phyloP scores from a whole-genome alignment of 2,888 invertebrate genomes.

The Troides aeacus region DNA sequence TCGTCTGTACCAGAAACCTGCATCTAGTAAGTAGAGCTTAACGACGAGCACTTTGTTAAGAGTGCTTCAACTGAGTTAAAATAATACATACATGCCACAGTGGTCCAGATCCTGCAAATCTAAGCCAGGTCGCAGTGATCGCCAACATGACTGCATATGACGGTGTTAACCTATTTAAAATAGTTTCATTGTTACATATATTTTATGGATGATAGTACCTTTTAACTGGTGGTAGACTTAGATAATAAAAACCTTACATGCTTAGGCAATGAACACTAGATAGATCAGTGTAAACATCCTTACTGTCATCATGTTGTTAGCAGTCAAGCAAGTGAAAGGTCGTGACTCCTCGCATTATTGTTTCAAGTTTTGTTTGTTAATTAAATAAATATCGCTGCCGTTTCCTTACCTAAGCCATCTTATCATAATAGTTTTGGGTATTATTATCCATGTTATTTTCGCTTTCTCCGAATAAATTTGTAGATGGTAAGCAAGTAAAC shows the following conservation, averaged over 20 bases:
- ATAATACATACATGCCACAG: conserved; percentile 45
- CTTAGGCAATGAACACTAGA: too few species aligned
- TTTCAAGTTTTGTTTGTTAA: neutral
- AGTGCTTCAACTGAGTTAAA: neutral
- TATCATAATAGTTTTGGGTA: conserved; percentile 37
- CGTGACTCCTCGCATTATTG: neutral
- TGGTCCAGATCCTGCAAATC: conserved; percentile 53
- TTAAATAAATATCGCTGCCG: neutral
- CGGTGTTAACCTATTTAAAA: conserved; percentile 37
- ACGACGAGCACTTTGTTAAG: too few species aligned
- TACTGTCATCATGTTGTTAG: too few species aligned
- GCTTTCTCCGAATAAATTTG: conserved; percentile 37
- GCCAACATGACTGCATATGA: conserved; percentile 36
- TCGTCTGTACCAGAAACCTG: too few species aligned
- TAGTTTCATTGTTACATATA: neutral
- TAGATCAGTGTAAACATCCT: too few species aligned
- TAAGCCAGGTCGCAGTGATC: conserved; percentile 46
- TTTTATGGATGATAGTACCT: neutral
- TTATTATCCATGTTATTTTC: conserved; percentile 37
- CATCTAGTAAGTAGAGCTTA: too few species aligned
- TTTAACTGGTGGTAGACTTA: neutral
- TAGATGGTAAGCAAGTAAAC: conserved; percentile 42
- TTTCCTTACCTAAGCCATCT: conserved; percentile 42
- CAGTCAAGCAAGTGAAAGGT: too few species aligned
- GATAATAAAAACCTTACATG: neutral